A percentile compares a stretch with the other conserved stretches of the same genome.
Evolutionary conservation across 2,888 invertebrate genomes (phyloP).

Genomic region (Doris montereyensis): DNA sequence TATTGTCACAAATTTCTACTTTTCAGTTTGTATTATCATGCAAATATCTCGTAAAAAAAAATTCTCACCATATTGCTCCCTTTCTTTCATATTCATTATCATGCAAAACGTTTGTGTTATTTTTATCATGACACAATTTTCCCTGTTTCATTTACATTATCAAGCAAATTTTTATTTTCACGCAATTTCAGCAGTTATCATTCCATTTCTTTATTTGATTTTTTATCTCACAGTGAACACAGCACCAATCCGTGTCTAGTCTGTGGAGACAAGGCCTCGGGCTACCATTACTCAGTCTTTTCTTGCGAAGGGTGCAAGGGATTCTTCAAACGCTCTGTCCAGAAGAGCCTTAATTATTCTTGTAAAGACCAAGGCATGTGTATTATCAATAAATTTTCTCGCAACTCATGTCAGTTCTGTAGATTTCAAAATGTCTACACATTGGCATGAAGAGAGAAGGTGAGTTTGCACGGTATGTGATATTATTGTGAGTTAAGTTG

Average conservation of each 20-base stretch:
- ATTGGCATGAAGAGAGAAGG: slow-evolving; percentile 73
- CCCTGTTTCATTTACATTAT: too few relatives aligned
- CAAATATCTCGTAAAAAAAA: too few relatives aligned
- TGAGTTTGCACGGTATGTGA: slow-evolving; percentile 39
- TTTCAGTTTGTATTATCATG: too few relatives aligned
- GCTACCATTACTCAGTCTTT: slow-evolving; percentile 71
- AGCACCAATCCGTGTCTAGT: slow-evolving; percentile 57
- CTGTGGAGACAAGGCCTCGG: slow-evolving; percentile 70
- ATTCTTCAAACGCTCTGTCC: slow-evolving; percentile 72
- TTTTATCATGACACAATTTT: too few relatives aligned
- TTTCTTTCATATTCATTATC: too few relatives aligned
- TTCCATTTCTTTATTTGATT: too few relatives aligned
- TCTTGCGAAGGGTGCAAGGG: slow-evolving; percentile 74
- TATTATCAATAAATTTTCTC: slow-evolving; percentile 69
- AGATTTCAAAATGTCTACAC: slow-evolving; percentile 69
- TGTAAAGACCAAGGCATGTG: slow-evolving; percentile 67
- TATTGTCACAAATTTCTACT: too few relatives aligned
- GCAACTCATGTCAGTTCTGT: slow-evolving; percentile 72
- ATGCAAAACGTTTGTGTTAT: too few relatives aligned
- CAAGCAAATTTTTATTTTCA: too few relatives aligned
- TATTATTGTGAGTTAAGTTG: too few relatives aligned
- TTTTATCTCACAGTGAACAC: slow-evolving; percentile 15
- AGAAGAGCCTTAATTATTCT: slow-evolving; percentile 69
- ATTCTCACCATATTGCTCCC: too few relatives aligned
- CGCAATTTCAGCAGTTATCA: too few relatives aligned